Evolutionary conservation across 2,797 vertebrate genomes (phyloP).

Genomic region (Eidolon dupreanum): DNA sequence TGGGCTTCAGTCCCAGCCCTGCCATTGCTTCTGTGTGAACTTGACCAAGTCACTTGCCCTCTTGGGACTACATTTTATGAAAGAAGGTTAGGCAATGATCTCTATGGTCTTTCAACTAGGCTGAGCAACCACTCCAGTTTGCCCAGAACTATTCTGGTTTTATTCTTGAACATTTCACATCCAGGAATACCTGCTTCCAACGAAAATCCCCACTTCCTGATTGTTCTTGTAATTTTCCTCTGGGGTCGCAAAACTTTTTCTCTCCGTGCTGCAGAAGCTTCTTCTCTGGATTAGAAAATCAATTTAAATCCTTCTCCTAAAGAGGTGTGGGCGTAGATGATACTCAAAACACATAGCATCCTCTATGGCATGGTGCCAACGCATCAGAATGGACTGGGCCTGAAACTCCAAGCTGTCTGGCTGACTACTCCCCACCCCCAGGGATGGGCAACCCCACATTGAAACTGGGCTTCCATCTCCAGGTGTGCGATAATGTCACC

Average conservation of each 20-base stretch:
- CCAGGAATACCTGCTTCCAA: not conserved
- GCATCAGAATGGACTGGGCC: not conserved
- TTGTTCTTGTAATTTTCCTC: not conserved
- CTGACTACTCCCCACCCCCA: fast-evolving
- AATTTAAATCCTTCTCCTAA: not conserved
- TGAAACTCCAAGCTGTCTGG: not conserved
- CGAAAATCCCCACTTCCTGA: not conserved
- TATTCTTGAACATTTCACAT: not conserved
- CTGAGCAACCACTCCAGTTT: not conserved
- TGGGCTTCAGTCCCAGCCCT: not conserved
- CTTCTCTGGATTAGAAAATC: not conserved
- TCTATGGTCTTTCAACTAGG: not conserved
- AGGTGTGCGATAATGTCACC: not conserved
- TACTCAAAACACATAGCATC: not conserved
- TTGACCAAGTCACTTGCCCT: not conserved
- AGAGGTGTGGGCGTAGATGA: not conserved
- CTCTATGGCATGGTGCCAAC: not conserved
- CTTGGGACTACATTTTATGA: not conserved
- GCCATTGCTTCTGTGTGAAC: not conserved
- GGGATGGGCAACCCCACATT: too few relatives aligned
- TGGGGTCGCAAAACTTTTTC: not conserved
- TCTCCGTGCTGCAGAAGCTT: not conserved
- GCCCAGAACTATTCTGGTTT: not conserved
- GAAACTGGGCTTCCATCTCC: not conserved
- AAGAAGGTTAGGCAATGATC: not conserved